Evolutionary conservation across 2,888 invertebrate species (phyloP).

Genomic region (Tenthredo amoena): DNA sequence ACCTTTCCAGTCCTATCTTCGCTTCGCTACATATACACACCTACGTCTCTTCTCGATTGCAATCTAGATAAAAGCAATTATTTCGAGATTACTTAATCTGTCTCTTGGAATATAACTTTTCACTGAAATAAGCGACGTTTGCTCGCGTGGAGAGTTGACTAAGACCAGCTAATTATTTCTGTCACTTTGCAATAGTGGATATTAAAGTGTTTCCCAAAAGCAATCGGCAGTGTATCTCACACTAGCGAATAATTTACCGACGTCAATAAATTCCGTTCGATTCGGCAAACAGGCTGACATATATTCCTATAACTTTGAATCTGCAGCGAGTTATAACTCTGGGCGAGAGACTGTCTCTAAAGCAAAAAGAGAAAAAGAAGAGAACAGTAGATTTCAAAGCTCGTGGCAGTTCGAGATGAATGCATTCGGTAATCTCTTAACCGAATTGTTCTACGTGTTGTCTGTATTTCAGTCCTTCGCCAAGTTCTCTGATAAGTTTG

Average conservation of each 20-base stretch:
- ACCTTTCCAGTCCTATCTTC: neutral
- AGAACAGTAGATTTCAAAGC: neutral
- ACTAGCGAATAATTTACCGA: neutral
- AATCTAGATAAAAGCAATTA: conserved; percentile 32
- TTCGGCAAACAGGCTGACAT: neutral
- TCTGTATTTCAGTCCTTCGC: neutral
- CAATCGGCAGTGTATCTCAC: neutral
- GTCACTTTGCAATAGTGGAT: neutral
- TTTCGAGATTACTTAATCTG: conserved; percentile 2
- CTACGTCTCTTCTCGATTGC: neutral
- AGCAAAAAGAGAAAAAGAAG: neutral
- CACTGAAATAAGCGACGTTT: neutral
- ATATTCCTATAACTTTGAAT: neutral
- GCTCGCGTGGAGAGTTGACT: neutral
- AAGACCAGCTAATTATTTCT: neutral
- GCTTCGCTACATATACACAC: neutral
- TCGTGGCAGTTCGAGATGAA: neutral
- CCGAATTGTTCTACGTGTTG: neutral
- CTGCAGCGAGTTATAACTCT: neutral
- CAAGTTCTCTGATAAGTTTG: neutral
- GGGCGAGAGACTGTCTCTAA: neutral
- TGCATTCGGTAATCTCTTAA: neutral
- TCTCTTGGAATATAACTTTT: conserved; percentile 17
- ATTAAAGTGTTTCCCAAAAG: neutral
- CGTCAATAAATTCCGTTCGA: neutral